These are phyloP conservation scores for Odontamblyopus rebecca DNA, from an alignment of 2,797 vertebrate species.

Conservation along the genomic window DNA sequence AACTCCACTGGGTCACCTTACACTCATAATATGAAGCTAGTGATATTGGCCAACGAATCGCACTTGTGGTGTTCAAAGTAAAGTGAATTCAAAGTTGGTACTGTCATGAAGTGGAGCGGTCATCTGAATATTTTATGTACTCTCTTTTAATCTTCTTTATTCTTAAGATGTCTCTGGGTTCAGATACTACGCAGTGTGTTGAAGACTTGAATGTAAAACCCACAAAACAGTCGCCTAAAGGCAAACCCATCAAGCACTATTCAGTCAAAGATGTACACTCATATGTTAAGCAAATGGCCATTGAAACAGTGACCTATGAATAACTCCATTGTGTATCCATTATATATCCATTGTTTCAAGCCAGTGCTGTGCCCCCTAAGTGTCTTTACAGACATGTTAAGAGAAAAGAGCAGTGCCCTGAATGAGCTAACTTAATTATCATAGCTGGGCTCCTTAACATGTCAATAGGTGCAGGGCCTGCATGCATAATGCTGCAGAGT, in stretches of 20 bases:
- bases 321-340: constrained; percentile 41
- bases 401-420: constrained; percentile 66
- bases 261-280: constrained; percentile 52
- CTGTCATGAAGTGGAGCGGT: constrained; percentile 24
- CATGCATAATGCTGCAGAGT: constrained; percentile 83
- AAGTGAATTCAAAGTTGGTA: constrained; percentile 42
- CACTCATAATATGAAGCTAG: constrained; percentile 36
- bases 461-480: constrained; percentile 76
- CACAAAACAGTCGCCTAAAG: constrained; percentile 45
- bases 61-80: constrained; percentile 31
- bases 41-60: constrained; percentile 61
- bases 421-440: constrained; percentile 80
- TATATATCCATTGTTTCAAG: constrained; percentile 68
- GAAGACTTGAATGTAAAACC: constrained; percentile 42
- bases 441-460: constrained; percentile 79
- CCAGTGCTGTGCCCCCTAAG: constrained; percentile 59
- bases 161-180: constrained; percentile 34
- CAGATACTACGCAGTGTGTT: constrained; percentile 53
- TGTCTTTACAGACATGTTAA: constrained; percentile 71
- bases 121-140: constrained; percentile 43
- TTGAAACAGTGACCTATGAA: constrained; percentile 64
- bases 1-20: constrained; percentile 60
- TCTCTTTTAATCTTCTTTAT: constrained; percentile 37
- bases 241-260: constrained; percentile 55
- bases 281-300: constrained; percentile 68